Base-by-base conservation (phyloP, 2,113 vertebrate species). In the Nasalis larvatus region DNA sequence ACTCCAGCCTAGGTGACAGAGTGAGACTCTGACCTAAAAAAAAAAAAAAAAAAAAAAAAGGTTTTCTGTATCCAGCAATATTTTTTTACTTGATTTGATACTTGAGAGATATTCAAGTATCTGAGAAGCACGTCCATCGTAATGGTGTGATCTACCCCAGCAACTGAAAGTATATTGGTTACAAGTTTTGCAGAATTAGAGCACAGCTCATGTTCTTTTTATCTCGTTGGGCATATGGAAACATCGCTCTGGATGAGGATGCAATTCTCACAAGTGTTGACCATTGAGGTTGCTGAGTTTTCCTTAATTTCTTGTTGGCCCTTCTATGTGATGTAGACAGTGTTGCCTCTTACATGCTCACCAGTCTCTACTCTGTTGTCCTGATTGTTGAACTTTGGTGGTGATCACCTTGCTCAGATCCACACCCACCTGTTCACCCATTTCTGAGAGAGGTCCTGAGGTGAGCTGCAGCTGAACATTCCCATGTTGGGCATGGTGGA, bases 401-500 rank as follows among this genome's bases (percentile, higher is more conserved):
- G n/a, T n/a, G 30, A 30, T 45, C 23, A n/a, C 30, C 30, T n/a
- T 37, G 30, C 74, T 73, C 35, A 89, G 60, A 74, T 4, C 32
- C 37, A 78, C n/a, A 45, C 5, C 8, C 0, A 0, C 35, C 32
- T 82, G 60, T 56, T 88, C 20, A 10, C 21, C 18, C 11, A 11
- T 35, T 87, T 87, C 83, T 21, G 32, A 27, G 49, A 30, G 12
- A 20, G 18, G 13, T n/a, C 32, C 23, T n/a, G 17, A 37, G 63
- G 37, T 66, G 73, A 89, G 25, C 71, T 56, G 16, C 32, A 78
- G 17, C 30, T 78, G 30, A 10, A 35, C 4, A 4, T 17, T 52
- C 17, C 0, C 2, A 1, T 25, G 4, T 0, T 86, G 66, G 37
- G 35, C 3, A 2, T 54, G 37, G 56, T 4, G 27, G 56, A 83